phyloP scores from a whole-genome alignment of 2,888 invertebrate species.

The Aleiodes leptofemur region DNA sequence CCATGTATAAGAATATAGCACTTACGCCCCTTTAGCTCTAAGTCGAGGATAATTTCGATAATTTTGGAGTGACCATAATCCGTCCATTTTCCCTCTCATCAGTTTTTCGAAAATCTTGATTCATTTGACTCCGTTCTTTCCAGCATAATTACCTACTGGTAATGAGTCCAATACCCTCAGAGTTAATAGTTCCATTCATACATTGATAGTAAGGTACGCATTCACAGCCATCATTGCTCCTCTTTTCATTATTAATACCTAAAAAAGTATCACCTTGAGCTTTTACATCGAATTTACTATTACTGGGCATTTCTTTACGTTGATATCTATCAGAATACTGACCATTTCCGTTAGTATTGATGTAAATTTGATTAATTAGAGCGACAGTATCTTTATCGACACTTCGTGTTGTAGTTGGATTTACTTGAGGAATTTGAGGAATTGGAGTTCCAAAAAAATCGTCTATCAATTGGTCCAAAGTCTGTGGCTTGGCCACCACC shows the following conservation, averaged over 20 bases:
- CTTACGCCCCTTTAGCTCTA: too few relatives aligned
- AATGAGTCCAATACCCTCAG: slow-evolving; percentile 84
- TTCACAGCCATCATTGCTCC: slow-evolving; percentile 75
- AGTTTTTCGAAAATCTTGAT: not conserved
- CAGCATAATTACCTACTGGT: slow-evolving; percentile 81
- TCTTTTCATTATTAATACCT: slow-evolving; percentile 43
- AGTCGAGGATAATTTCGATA: too few relatives aligned
- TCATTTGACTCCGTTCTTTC: not conserved
- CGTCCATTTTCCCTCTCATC: too few relatives aligned
- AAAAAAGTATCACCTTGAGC: slow-evolving; percentile 35
- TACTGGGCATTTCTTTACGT: slow-evolving; percentile 9
- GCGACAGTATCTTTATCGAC: too few relatives aligned
- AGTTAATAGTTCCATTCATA: slow-evolving; percentile 80
- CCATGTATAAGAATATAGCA: too few relatives aligned
- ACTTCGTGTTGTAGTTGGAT: not conserved
- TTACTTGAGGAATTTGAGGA: not conserved
- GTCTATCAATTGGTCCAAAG: slow-evolving; percentile 25
- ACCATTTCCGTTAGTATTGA: slow-evolving; percentile 9
- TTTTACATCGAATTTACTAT: slow-evolving; percentile 2
- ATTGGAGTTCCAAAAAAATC: too few relatives aligned
- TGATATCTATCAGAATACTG: not conserved
- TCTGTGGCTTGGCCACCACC: not conserved
- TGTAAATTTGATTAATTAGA: not conserved
- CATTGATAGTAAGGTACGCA: slow-evolving; percentile 89
- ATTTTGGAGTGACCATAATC: too few relatives aligned